Conservation (phyloP, 2,113 vertebrate genomes). For the Sardina pilchardus region DNA sequence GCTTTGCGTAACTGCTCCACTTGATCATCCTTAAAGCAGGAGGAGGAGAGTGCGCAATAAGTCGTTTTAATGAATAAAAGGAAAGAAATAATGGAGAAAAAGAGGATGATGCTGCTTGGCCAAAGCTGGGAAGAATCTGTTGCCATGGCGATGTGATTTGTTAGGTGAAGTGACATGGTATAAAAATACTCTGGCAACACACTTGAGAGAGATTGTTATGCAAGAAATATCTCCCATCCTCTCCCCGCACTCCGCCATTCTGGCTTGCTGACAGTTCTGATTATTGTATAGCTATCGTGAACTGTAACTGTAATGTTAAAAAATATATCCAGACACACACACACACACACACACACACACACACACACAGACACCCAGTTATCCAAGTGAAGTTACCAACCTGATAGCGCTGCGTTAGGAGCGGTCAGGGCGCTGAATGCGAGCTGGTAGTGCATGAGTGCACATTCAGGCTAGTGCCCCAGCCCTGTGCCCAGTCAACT, state of each 20-base stretch:
- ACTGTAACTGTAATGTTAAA: conserved; percentile 36
- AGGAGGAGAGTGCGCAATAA: neutral
- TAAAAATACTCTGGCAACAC: conserved; percentile 57
- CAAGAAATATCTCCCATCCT: conserved; percentile 47
- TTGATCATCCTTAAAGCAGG: conserved; percentile 23
- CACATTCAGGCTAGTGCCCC: neutral
- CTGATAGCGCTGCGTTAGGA: neutral
- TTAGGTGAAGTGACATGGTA: conserved; percentile 64
- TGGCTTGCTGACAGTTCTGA: conserved; percentile 57
- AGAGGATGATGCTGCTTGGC: conserved; percentile 51
- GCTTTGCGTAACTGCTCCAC: conserved; percentile 12
- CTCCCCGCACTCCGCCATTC: conserved; percentile 31
- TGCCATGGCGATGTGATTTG: conserved; percentile 71
- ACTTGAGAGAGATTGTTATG: conserved; percentile 69
- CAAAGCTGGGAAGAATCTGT: conserved; percentile 52
- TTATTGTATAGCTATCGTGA: conserved; percentile 58
- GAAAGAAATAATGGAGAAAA: conserved; percentile 47
- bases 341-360: neutral
- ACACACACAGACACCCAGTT: neutral
- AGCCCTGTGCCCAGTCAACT: neutral
- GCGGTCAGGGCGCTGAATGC: neutral
- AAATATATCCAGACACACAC: neutral
- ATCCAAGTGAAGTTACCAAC: neutral
- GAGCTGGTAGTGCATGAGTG: conserved; percentile 1
- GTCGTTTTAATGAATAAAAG: conserved; percentile 34